Evolutionary conservation across 2,888 invertebrate species (phyloP), one percentile per base, ranked within the genome.

Genomic region (Coenonympha glycerion): DNA sequence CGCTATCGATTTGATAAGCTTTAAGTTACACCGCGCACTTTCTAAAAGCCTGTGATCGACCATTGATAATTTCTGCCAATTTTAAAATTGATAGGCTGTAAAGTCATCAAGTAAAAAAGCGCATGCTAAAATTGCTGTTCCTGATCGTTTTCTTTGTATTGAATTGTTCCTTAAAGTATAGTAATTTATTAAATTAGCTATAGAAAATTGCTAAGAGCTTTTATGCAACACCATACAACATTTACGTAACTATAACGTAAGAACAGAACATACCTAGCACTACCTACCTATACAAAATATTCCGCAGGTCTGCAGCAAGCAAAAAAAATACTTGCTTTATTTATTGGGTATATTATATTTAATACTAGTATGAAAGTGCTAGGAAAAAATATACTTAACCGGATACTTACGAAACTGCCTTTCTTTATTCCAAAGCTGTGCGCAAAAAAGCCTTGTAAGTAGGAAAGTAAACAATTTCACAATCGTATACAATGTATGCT

Each of bases 1-100:
- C 39, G 54, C 53, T 59, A 42, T 45, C 55, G 49, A 61, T 58
- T 61, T 50, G 58, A 61, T 57, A 61, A 60, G 58, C 53, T 55
- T 52, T 42, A 13, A 46, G 47, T 37, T 30, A 37, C 21, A 21
- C 6, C 3, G 18, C 26, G 30, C 54, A 58, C 59, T 61, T 61
- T 62, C 53, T 56, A 61, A 54, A 55, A 39, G 24, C 16, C 47
- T 16, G 16, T 47, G 22, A 39, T 45, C 22, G 2, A 41, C 19
- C 19, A 41, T 18, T 13, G 37, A 11, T 34, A 22, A 46, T 28
- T 34, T 11, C 6, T 46, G 18, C 16, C 19, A n/a, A n/a, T n/a
- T n/a, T n/a, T n/a, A n/a, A n/a, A n/a, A n/a, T n/a, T n/a, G n/a
- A n/a, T n/a, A n/a, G n/a, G n/a, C n/a, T n/a, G n/a, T n/a, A n/a